phyloP scores from a whole-genome alignment of 2,888 invertebrate species.

The Ditylenchus weischeri region DNA sequence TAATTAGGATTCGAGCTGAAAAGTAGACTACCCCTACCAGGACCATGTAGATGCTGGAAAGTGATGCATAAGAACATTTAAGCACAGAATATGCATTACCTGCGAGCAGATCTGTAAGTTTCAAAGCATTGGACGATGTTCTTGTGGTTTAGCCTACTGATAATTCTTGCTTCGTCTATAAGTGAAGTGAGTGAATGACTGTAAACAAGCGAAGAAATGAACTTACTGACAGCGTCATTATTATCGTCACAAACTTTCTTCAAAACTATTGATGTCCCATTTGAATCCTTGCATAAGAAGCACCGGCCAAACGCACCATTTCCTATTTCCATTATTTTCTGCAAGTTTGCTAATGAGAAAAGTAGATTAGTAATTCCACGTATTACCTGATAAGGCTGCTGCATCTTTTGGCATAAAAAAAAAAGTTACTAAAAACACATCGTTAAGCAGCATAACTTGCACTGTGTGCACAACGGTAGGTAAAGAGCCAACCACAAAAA shows the following conservation, averaged over 20 bases:
- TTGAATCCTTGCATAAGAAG: conserved; percentile 18
- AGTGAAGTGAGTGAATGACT: too few relatives aligned
- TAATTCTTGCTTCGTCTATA: conserved; percentile 64
- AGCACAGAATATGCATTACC: neutral
- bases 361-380: too few relatives aligned
- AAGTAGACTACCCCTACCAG: too few relatives aligned
- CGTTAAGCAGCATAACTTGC: too few relatives aligned
- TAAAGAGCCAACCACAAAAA: too few relatives aligned
- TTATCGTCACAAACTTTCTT: conserved; percentile 3
- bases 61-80: neutral
- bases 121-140: conserved; percentile 69
- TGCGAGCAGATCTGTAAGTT: neutral
- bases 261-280: neutral
- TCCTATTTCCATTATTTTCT: conserved; percentile 18
- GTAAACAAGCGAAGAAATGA: too few relatives aligned
- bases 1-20: too few relatives aligned
- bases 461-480: too few relatives aligned
- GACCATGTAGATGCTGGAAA: conserved; percentile 67
- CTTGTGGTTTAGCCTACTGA: conserved; percentile 72
- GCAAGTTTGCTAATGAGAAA: neutral
- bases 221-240: too few relatives aligned
- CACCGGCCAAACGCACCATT: conserved; percentile 24
- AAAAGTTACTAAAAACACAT: too few relatives aligned
- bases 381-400: too few relatives aligned
- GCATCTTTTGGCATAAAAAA: too few relatives aligned